These are phyloP conservation scores for Hippocampus barbouri DNA, from an alignment of 2,113 vertebrate species.

Conservation along the genomic window DNA sequence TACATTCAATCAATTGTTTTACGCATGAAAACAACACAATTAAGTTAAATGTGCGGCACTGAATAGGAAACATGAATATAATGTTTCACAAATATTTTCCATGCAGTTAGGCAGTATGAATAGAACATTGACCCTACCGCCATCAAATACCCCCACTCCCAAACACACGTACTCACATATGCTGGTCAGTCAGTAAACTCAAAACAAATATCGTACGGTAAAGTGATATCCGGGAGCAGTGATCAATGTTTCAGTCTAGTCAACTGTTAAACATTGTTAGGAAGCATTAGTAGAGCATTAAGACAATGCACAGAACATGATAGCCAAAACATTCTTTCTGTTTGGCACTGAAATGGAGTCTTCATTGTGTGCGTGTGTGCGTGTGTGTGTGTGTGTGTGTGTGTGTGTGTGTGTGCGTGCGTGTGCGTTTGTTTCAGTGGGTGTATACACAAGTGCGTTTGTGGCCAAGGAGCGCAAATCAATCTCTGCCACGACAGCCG, in stretches of 20 bases:
- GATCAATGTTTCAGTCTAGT: constrained; percentile 50
- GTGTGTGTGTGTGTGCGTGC: not conserved
- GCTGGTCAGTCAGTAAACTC: constrained; percentile 22
- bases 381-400: constrained; percentile 20
- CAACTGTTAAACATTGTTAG: constrained; percentile 55
- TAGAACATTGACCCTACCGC: no score
- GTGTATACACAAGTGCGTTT: constrained; percentile 20
- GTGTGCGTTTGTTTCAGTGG: not conserved
- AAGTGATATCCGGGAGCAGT: constrained; percentile 46
- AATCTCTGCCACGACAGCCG: constrained; percentile 40
- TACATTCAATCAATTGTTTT: not conserved
- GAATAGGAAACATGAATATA: not conserved
- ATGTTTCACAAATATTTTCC: not conserved
- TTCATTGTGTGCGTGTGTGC: constrained; percentile 2
- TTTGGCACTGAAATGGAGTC: constrained; percentile 22
- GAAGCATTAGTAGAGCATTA: constrained; percentile 60
- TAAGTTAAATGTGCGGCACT: constrained; percentile 6
- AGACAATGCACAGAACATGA: constrained; percentile 39
- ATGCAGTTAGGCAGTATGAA: no score
- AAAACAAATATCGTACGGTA: constrained; percentile 36
- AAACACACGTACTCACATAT: no score
- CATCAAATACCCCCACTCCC: no score
- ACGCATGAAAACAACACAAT: not conserved
- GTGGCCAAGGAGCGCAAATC: constrained; percentile 37
- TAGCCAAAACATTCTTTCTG: constrained; percentile 14